phyloP scores from a whole-genome alignment of 2,797 vertebrate genomes.

The Menidia menidia region DNA sequence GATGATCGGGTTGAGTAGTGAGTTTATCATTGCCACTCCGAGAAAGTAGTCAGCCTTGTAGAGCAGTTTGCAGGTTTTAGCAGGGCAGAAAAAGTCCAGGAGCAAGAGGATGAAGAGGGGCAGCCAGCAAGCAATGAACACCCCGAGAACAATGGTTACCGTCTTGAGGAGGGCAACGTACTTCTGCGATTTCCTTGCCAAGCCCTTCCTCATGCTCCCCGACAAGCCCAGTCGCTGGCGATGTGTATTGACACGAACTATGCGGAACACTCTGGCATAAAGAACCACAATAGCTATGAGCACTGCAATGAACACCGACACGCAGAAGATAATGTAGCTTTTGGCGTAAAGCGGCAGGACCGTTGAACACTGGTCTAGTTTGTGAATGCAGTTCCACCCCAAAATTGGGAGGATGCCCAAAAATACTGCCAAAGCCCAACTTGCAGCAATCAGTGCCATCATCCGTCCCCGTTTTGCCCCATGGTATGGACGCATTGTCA shows the following conservation, averaged over 20 bases:
- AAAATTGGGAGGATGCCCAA: constrained; percentile 87
- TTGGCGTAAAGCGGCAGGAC: constrained; percentile 91
- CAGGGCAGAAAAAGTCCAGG: constrained; percentile 86
- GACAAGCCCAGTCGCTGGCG: constrained; percentile 73
- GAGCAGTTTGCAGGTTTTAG: constrained; percentile 79
- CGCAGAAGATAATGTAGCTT: constrained; percentile 89
- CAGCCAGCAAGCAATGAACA: constrained; percentile 91
- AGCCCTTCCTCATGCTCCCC: constrained; percentile 72
- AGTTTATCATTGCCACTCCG: constrained; percentile 91
- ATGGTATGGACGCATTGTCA: constrained; percentile 86
- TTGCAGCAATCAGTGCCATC: constrained; percentile 83
- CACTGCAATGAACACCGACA: constrained; percentile 83
- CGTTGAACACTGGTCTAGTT: constrained; percentile 85
- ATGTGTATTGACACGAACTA: constrained; percentile 85
- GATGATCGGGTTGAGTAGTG: constrained; percentile 91
- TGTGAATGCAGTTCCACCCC: constrained; percentile 91
- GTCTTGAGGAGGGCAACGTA: constrained; percentile 91
- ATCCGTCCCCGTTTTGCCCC: constrained; percentile 85
- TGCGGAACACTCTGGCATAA: constrained; percentile 87
- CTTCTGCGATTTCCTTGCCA: constrained; percentile 81
- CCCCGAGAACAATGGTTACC: constrained; percentile 89
- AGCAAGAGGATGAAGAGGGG: constrained; percentile 91
- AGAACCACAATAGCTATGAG: constrained; percentile 87
- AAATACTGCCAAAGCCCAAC: constrained; percentile 86
- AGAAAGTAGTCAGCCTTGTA: constrained; percentile 90